Evolutionary conservation across 1,140 invertebrate genomes (phyloP), one percentile per base, ranked within the genome.

Genomic region (Lucilia sericata): DNA sequence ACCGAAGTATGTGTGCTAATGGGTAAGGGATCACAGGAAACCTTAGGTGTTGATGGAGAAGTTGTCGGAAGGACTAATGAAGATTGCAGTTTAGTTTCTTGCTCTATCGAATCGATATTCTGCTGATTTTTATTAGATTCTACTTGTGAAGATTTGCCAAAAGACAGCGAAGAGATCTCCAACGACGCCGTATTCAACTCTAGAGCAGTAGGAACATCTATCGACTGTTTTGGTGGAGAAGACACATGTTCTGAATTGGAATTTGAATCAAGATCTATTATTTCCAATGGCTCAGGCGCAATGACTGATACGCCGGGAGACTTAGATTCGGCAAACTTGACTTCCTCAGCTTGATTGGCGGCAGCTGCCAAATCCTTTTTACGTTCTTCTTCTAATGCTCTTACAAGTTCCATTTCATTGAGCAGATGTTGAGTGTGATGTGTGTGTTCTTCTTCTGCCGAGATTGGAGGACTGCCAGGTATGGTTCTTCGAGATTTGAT

Each of bases 181-280:
- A 47, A n/a, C 12, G 74, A 5, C 5, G 13, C 7, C 42, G 34
- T 49, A 21, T n/a, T 49, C 2, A 80, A 12, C 19, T 9, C 42
- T 10, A 25, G 17, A 19, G 75, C 10, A 5, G n/a, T 30, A 19
- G 14, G 21, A 70, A 12, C n/a, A 10, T 70, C 65, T 21, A 21
- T 0, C 4, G 65, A 12, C 21, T 21, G 65, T 70, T 70, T 70
- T 21, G 5, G 21, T 21, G 65, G 21, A 70, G 65, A 21, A 10
- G 65, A 7, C 21, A n/a, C 76, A 25, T 86, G 86, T 4, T 85
- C 88, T 0, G 88, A 89, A 83, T 89, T 89, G 3, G 89, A 90
- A 75, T 90, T 90, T 1, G 89, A 90, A 84, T 90, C 89, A 30
- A 90, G 84, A 85, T 90, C 89, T 13, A 90, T 90, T 8, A 90